Evolutionary conservation across 2,797 vertebrate species (phyloP).

Genomic region (Mormyrops attenuatus): DNA sequence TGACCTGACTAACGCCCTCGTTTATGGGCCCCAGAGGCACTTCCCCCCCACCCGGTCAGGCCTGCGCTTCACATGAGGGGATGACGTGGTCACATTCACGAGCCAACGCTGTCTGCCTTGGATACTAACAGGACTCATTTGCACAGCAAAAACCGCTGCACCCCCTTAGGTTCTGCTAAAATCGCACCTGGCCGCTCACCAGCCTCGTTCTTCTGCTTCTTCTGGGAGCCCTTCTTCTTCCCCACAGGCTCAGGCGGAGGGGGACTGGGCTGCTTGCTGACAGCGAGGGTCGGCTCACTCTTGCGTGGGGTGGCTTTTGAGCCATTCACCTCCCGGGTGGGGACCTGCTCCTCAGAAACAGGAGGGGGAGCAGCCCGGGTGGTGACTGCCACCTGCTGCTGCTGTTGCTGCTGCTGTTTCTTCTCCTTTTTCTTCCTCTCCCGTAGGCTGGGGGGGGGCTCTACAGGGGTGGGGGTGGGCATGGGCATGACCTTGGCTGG

Average conservation of each 20-base stretch:
- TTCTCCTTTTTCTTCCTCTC: slow-evolving; percentile 94
- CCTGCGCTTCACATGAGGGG: background rate
- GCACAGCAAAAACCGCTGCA: background rate
- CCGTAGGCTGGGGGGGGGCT: slow-evolving; percentile 60
- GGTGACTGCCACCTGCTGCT: slow-evolving; percentile 27
- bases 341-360: slow-evolving; percentile 39
- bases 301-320: slow-evolving; percentile 71
- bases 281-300: slow-evolving; percentile 63
- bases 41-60: background rate
- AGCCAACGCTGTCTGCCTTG: background rate
- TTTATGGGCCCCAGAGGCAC: background rate
- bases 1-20: background rate
- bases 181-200: slow-evolving; percentile 46
- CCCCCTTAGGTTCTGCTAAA: background rate
- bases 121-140: slow-evolving; percentile 23
- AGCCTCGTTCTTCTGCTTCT: slow-evolving; percentile 82
- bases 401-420: slow-evolving; percentile 64
- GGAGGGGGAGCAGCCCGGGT: background rate
- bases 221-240: slow-evolving; percentile 74
- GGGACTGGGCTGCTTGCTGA: slow-evolving; percentile 74
- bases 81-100: background rate
- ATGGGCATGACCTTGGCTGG: slow-evolving; percentile 43
- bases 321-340: slow-evolving; percentile 69
- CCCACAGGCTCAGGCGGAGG: slow-evolving; percentile 66
- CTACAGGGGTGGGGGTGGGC: slow-evolving; percentile 43